phyloP scores from a whole-genome alignment of 1,140 invertebrate species.

The Protaetia brevitarsis region DNA sequence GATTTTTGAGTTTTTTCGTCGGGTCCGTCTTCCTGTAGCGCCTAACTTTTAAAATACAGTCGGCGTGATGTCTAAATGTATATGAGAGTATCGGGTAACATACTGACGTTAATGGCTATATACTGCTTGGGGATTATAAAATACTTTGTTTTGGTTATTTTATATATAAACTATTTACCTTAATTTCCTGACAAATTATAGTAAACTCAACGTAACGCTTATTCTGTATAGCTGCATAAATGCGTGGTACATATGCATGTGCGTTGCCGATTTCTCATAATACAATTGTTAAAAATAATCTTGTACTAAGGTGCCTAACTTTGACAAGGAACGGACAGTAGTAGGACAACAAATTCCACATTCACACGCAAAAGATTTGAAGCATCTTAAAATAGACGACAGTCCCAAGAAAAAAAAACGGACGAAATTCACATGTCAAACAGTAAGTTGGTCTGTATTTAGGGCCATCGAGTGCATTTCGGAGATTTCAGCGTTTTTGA shows the following conservation, averaged over 20 bases:
- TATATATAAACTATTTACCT: conserved; percentile 22
- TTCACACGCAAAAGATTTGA: not conserved
- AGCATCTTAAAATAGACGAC: conserved; percentile 5
- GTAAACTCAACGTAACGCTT: too few relatives aligned
- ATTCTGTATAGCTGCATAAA: too few relatives aligned
- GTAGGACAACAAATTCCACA: not conserved
- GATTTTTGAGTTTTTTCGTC: conserved; percentile 32
- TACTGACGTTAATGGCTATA: conserved; percentile 33
- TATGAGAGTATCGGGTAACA: conserved; percentile 30
- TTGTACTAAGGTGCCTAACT: too few relatives aligned
- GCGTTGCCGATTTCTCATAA: too few relatives aligned
- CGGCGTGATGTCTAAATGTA: conserved; percentile 33
- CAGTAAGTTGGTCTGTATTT: conserved; percentile 1
- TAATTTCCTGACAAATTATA: too few relatives aligned
- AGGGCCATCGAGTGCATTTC: not conserved
- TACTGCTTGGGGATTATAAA: conserved; percentile 24
- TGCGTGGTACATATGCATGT: too few relatives aligned
- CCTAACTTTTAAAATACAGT: conserved; percentile 20
- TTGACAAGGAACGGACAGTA: too few relatives aligned
- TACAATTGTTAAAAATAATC: too few relatives aligned
- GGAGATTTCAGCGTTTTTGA: not conserved
- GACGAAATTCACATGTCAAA: conserved; percentile 6
- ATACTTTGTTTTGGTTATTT: conserved; percentile 23
- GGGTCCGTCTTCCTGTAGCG: conserved; percentile 29
- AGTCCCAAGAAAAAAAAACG: not conserved